Percentiles rank a stretch among this genome's conserved stretches.
Conservation (phyloP, 2,113 vertebrate genomes). For the Cebidichthys violaceus region DNA sequence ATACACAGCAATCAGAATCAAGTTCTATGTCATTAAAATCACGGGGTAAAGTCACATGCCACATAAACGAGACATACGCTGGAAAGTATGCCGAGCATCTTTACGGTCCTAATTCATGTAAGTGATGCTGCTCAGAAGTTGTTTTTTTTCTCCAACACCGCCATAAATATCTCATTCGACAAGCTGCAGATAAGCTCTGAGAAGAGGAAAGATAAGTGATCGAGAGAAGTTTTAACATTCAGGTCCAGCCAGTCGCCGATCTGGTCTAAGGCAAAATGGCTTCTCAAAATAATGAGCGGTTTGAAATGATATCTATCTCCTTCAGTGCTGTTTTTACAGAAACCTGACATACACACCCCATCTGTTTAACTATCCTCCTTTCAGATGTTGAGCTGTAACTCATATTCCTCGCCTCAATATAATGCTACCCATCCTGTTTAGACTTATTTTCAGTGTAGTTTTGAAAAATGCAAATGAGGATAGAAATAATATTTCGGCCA, state of each 20-base stretch:
- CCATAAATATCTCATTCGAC: constrained; percentile 81
- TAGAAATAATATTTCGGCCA: background rate
- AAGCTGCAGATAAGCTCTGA: constrained; percentile 60
- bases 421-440: background rate
- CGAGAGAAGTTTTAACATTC: constrained; percentile 62
- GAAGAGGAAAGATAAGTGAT: constrained; percentile 61
- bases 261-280: constrained; percentile 43
- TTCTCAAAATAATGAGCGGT: constrained; percentile 40
- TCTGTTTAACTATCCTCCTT: constrained; percentile 17
- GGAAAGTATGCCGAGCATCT: constrained; percentile 59
- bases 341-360: constrained; percentile 36
- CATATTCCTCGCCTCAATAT: background rate
- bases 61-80: background rate
- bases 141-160: constrained; percentile 56
- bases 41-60: background rate
- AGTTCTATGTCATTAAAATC: constrained; percentile 39
- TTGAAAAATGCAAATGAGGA: background rate
- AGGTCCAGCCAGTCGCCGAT: constrained; percentile 64
- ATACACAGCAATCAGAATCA: constrained; percentile 35
- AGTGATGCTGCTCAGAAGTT: constrained; percentile 64
- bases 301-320: constrained; percentile 58
- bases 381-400: background rate
- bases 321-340: constrained; percentile 46
- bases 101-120: constrained; percentile 63
- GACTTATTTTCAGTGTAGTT: background rate